Base-by-base conservation (phyloP, 53 echinoderm and acorn worm genomes). In the Arbacia lixula region DNA sequence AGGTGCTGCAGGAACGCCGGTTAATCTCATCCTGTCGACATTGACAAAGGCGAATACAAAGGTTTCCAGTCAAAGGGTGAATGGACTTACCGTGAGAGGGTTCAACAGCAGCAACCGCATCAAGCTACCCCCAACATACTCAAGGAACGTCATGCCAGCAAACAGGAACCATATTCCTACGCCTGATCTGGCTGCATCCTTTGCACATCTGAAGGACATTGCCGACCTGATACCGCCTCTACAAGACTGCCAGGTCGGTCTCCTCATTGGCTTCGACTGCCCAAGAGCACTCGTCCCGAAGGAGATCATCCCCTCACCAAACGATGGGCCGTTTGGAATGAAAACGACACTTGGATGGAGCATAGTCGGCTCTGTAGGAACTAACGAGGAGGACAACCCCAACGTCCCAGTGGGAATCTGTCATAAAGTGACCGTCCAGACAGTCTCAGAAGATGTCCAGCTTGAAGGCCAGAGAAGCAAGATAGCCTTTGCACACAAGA, bases 261-360 rank as follows among this genome's bases (percentile, higher is more conserved):
- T 86, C 14, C 71, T 86, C 10, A 81, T 80, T 71, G 86, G 86
- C 16, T 68, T 20, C 39, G 54, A 89, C 68, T 89, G 89, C 46
- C 14, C 89, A 30, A 89, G 68, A 17, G 89, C 89, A 43, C 71
- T 89, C 11, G 60, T 50, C 37, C 89, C 89, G 16, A n/a, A 83
- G n/a, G 81, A 57, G 10, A 60, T 80, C 3, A 64, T 90, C 39
- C 12, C 27, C 41, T 68, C 80, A 37, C 46, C 74, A 30, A 52
- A 72, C 38, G 38, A 82, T 24, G 86, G 60, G 14, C 91, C 91
- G 2, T 91, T 53, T 86, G 87, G 86, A 3, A 68, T 69, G 42
- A 42, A 50, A 26, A 90, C 86, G 22, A 83, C 72, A 31, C 76
- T 91, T 20, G 91, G 91, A 24, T 90, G 90, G 90, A 83, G 90